Conservation (phyloP, 2,888 invertebrate species). For the Hoplodrina ambigua region DNA sequence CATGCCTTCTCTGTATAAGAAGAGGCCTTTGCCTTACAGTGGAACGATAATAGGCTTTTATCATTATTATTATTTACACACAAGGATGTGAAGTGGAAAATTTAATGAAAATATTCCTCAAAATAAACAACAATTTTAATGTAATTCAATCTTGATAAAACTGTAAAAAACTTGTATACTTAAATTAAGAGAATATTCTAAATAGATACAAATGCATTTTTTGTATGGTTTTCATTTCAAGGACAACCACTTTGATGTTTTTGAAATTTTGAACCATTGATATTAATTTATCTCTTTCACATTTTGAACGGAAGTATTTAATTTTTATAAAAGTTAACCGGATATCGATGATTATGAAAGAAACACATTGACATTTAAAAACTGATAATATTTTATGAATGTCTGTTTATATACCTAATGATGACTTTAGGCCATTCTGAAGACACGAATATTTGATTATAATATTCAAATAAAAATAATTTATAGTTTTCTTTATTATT, state of each 20-base stretch:
- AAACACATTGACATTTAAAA: constrained; percentile 51
- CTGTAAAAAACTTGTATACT: background rate
- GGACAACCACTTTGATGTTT: constrained; percentile 2
- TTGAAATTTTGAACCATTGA: background rate
- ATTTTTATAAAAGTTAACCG: constrained; percentile 11
- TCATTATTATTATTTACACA: too few relatives aligned
- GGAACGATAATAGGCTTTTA: too few relatives aligned
- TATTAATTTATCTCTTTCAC: background rate
- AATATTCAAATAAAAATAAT: constrained; percentile 29
- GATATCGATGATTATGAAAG: constrained; percentile 42
- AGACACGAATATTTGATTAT: constrained; percentile 19
- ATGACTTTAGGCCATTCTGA: constrained; percentile 9
- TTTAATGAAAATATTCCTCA: too few relatives aligned
- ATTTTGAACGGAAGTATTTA: constrained; percentile 35
- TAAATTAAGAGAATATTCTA: background rate
- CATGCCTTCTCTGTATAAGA: too few relatives aligned
- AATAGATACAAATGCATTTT: background rate
- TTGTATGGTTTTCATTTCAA: constrained; percentile 16
- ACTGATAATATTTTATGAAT: constrained; percentile 35
- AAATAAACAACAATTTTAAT: too few relatives aligned
- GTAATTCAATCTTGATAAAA: too few relatives aligned
- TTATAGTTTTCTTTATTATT: background rate
- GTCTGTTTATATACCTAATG: constrained; percentile 9
- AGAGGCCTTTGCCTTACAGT: too few relatives aligned
- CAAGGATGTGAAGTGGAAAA: too few relatives aligned